A percentile compares a stretch with the other conserved stretches of the same genome.
These are phyloP conservation scores for Ataeniobius toweri DNA, from an alignment of 2,797 vertebrate genomes.

Conservation along the genomic window DNA sequence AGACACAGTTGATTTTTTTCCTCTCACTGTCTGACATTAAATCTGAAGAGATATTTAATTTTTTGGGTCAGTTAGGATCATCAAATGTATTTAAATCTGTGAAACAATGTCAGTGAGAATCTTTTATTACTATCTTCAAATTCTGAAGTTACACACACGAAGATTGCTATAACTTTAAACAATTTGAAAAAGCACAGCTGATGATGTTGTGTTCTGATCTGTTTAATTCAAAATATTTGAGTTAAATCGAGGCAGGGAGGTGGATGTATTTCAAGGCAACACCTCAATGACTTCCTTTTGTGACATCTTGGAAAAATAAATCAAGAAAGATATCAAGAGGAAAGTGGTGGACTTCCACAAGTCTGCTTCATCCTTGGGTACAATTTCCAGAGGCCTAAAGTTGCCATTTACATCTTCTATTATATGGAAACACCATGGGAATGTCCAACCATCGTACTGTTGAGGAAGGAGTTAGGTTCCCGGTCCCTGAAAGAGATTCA, in stretches of 20 bases:
- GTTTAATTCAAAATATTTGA: not conserved
- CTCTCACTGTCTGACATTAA: not conserved
- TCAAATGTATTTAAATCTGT: not conserved
- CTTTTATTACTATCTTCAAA: not conserved
- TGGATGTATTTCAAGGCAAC: not conserved
- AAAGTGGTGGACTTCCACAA: not conserved
- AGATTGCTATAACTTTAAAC: not conserved
- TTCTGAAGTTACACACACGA: not conserved
- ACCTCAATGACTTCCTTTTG: not conserved
- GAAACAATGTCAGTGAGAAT: too few relatives aligned
- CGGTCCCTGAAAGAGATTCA: too few relatives aligned
- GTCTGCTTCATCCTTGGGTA: not conserved
- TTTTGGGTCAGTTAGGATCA: not conserved
- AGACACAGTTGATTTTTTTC: not conserved
- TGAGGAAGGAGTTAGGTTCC: too few relatives aligned
- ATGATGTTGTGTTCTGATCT: not conserved
- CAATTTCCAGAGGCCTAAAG: not conserved
- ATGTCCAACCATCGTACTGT: too few relatives aligned
- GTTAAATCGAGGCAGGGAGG: not conserved
- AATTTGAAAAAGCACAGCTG: not conserved
- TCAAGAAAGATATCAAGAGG: not conserved
- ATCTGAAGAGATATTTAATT: not conserved
- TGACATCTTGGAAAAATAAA: not conserved
- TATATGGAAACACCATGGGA: too few relatives aligned
- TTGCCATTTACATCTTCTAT: too few relatives aligned